phyloP scores from a whole-genome alignment of 37 sponge, comb jelly and placozoan species.

The Dysidea cf. avara region DNA sequence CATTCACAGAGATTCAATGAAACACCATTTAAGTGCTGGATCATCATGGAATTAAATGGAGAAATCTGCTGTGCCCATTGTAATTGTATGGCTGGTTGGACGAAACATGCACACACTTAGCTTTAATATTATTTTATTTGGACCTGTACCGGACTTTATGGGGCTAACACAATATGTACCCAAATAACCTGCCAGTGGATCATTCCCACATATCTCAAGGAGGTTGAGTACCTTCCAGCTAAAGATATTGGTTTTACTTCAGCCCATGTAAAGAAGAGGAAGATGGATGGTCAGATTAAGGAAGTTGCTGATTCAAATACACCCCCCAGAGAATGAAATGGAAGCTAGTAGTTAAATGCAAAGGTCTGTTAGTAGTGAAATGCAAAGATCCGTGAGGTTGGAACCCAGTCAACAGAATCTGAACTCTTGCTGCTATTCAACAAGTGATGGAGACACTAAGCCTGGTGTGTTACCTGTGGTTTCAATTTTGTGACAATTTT shows the following conservation, averaged over 20 bases:
- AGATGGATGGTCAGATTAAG: neutral
- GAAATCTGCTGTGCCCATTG: too few species aligned
- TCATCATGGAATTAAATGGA: too few species aligned
- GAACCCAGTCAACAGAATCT: neutral
- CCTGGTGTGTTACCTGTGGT: too few species aligned
- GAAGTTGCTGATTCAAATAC: too few species aligned
- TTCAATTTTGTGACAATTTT: neutral
- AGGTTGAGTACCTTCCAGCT: neutral
- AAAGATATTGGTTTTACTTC: neutral
- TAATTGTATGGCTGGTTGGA: neutral
- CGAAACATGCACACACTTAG: constrained; percentile 7
- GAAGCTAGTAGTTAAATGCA: too few species aligned
- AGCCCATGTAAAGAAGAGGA: neutral
- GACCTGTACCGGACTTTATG: too few species aligned
- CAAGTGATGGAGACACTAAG: neutral
- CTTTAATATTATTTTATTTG: neutral
- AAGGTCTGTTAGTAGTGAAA: too few species aligned
- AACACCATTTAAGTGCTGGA: neutral
- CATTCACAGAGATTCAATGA: neutral
- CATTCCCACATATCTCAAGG: neutral
- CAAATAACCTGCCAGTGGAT: neutral
- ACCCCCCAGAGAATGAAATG: too few species aligned
- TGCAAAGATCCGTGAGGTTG: too few species aligned
- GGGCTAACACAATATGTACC: too few species aligned
- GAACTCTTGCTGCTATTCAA: neutral